Evolutionary conservation across 2,113 vertebrate species (phyloP).

Genomic region (Athene noctua): DNA sequence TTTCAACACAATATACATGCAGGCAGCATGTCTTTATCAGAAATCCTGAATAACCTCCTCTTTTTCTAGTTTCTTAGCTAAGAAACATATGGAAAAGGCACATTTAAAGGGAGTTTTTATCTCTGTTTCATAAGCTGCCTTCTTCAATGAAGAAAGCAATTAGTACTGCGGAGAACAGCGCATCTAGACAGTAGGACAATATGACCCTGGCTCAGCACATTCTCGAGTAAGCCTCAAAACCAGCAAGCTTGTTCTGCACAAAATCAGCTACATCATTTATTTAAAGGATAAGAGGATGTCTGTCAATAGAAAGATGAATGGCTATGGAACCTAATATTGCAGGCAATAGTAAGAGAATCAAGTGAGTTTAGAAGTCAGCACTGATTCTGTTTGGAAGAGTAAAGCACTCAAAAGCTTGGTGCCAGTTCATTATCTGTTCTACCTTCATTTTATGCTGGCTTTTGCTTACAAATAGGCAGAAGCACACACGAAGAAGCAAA

Average conservation of each 20-base stretch:
- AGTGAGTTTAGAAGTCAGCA: background rate
- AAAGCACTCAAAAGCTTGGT: background rate
- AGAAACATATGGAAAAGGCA: background rate
- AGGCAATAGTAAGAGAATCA: background rate
- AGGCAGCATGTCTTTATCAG: background rate
- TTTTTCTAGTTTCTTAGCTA: background rate
- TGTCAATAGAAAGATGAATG: constrained; percentile 22
- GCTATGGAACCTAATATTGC: background rate
- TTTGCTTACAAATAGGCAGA: background rate
- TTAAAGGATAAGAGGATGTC: background rate
- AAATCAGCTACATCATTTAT: constrained; percentile 27
- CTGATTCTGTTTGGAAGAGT: background rate
- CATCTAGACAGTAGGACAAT: background rate
- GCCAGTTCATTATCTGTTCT: background rate
- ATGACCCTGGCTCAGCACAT: background rate
- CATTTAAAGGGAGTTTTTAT: background rate
- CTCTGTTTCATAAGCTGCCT: background rate
- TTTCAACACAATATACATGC: background rate
- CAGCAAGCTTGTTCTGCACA: background rate
- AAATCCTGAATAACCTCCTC: background rate
- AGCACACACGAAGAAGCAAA: background rate
- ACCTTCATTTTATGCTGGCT: background rate
- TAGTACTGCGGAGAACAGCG: background rate
- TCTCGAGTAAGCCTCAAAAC: background rate
- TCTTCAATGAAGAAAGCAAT: background rate